These are phyloP conservation scores for Linnaemya vulpina DNA, from an alignment of 2,888 invertebrate genomes.

Conservation along the genomic window DNA sequence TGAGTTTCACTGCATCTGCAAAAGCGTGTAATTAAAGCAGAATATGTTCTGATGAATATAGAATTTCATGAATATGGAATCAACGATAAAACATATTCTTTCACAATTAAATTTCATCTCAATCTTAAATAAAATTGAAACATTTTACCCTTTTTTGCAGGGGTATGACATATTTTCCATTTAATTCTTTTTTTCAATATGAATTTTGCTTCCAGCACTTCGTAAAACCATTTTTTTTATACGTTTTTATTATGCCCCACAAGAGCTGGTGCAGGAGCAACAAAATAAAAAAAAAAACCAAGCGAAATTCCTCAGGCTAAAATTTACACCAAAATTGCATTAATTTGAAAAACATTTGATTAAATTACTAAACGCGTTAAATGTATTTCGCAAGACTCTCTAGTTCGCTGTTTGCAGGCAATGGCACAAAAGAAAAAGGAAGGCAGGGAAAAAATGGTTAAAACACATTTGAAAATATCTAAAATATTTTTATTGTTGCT, in stretches of 20 bases:
- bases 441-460: neutral
- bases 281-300: neutral
- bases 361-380: slow-evolving; percentile 55
- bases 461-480: slow-evolving; percentile 61
- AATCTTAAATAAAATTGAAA: neutral
- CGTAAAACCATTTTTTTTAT: slow-evolving; percentile 11
- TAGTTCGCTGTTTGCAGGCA: slow-evolving; percentile 36
- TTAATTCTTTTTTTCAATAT: neutral
- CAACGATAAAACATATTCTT: neutral
- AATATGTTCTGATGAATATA: too few relatives aligned
- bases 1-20: too few relatives aligned
- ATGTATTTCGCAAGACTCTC: slow-evolving; percentile 45
- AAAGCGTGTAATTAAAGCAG: too few relatives aligned
- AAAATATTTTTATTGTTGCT: slow-evolving; percentile 22
- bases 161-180: slow-evolving; percentile 36
- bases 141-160: slow-evolving; percentile 28
- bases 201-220: slow-evolving; percentile 37
- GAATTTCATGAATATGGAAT: neutral
- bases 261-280: neutral
- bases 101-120: slow-evolving; percentile 10
- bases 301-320: slow-evolving; percentile 40
- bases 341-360: slow-evolving; percentile 60
- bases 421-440: neutral
- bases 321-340: slow-evolving; percentile 65
- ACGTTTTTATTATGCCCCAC: slow-evolving; percentile 1